Evolutionary conservation across 2,797 vertebrate genomes (phyloP).

Genomic region (Lagocephalus sceleratus): DNA sequence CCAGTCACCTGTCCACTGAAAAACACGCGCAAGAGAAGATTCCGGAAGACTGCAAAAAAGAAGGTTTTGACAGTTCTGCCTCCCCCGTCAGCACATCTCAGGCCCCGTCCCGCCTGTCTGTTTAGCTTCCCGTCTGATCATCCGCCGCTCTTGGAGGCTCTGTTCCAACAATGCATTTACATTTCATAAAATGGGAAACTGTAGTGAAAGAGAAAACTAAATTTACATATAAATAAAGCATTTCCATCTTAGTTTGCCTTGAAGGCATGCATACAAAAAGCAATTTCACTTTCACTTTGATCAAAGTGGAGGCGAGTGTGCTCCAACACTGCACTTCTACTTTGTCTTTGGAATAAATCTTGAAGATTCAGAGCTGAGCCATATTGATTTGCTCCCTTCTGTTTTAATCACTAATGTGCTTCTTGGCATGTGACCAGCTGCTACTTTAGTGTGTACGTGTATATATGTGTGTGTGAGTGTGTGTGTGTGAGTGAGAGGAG

Average conservation of each 20-base stretch:
- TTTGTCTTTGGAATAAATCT: constrained; percentile 74
- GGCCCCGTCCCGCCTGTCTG: constrained; percentile 20
- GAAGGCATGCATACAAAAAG: constrained; percentile 58
- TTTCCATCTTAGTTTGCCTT: constrained; percentile 65
- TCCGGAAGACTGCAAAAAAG: constrained; percentile 90
- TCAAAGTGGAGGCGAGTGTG: constrained; percentile 59
- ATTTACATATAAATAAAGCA: constrained; percentile 79
- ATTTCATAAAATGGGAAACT: constrained; percentile 57
- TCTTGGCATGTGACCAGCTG: constrained; percentile 63
- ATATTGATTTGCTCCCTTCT: constrained; percentile 69
- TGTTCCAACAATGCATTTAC: constrained; percentile 59
- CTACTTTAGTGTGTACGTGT: constrained; percentile 24
- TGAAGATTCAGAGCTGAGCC: constrained; percentile 51
- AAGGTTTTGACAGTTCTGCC: constrained; percentile 76
- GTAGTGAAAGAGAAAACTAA: constrained; percentile 56
- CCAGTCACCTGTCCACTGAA: constrained; percentile 91
- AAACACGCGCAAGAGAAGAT: constrained; percentile 91
- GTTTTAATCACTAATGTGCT: constrained; percentile 77
- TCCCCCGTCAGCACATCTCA: constrained; percentile 4
- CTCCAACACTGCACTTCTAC: constrained; percentile 52
- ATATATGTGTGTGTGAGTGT: constrained; percentile 12
- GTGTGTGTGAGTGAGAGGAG: background rate
- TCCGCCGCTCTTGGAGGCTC: constrained; percentile 36
- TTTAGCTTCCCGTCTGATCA: constrained; percentile 49
- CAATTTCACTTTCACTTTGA: constrained; percentile 67